Evolutionary conservation across 2,113 vertebrate species (phyloP), one percentile per base, ranked within the genome.

Genomic region (Heliornis fulica): DNA sequence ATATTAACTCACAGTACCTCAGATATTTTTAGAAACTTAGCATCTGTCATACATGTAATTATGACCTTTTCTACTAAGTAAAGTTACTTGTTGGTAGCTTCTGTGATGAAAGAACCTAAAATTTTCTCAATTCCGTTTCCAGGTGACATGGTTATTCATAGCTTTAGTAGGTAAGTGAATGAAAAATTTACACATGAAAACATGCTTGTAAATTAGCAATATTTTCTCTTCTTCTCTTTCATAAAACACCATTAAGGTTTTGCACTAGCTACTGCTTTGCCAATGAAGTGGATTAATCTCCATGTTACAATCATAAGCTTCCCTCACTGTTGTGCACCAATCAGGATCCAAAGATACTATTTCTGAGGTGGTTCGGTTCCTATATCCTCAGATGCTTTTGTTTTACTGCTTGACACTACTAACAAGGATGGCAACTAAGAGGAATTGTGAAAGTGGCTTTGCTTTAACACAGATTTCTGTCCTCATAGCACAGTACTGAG

Each of bases 381-480:
- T 34, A 12, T 29, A 20, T 59, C 13, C 32, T 23, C 0, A 0
- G 7, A 79, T 18, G 10, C 11, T n/a, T 54, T 38, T 66, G 8
- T 76, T 94, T 82, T 31, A 64, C 23, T 79, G 22, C 12, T 51
- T 51, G 14, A 60, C 28, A 53, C 14, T 15, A 29, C 15, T 45
- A 51, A 63, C 13, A 23, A 48, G n/a, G 23, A 63, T 34, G 28
- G n/a, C 34, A 54, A 40, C 16, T 31, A 48, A 70, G 23, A 91
- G 1, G 31, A 75, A n/a, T 32, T 51, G 18, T 71, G 57, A 79
- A 21, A 10, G 14, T 40, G 26, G 9, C 5, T 68, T 78, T 81
- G 4, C 26, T 86, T 86, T 74, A 72, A 61, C 17, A 32, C 34
- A 76, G 7, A 21, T 72, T 89, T 89, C 25, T 36, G 7, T 50